These are phyloP conservation scores for Hoplias malabaricus DNA, from an alignment of 2,113 vertebrate species.

Conservation along the genomic window DNA sequence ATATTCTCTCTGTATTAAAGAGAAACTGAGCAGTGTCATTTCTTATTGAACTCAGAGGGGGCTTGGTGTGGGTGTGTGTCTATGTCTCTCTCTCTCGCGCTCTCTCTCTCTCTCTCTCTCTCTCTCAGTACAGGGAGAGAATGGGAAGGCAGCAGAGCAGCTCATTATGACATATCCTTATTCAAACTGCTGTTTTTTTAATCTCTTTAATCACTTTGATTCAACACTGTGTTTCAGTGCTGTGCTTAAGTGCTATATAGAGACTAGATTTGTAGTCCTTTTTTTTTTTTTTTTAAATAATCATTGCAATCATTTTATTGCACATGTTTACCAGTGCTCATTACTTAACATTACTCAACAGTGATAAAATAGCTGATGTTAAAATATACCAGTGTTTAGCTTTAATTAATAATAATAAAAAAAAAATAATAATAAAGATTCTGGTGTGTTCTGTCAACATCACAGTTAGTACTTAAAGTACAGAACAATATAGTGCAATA, in stretches of 20 bases:
- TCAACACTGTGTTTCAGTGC: not conserved
- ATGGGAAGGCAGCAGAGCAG: not conserved
- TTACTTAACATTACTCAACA: not conserved
- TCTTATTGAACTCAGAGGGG: not conserved
- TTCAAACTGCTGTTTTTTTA: not conserved
- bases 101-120: too few species aligned
- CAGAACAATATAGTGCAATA: too few species aligned
- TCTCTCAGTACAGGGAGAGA: too few species aligned
- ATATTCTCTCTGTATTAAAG: conserved; percentile 33
- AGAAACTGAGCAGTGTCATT: not conserved
- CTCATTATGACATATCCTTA: not conserved
- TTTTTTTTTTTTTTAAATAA: not conserved
- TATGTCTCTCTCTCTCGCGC: too few species aligned
- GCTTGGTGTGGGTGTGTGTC: not conserved
- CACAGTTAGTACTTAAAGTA: too few species aligned
- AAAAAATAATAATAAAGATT: too few species aligned
- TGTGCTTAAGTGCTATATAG: not conserved
- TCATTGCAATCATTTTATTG: too few species aligned
- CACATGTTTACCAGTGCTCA: too few species aligned
- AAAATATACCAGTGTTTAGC: not conserved
- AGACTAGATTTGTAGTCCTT: not conserved
- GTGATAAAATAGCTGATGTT: not conserved
- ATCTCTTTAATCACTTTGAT: not conserved
- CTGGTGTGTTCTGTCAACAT: too few species aligned
- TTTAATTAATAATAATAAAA: too few species aligned